These are phyloP conservation scores for Meganola albula DNA, from an alignment of 2,888 invertebrate species.

Conservation along the genomic window DNA sequence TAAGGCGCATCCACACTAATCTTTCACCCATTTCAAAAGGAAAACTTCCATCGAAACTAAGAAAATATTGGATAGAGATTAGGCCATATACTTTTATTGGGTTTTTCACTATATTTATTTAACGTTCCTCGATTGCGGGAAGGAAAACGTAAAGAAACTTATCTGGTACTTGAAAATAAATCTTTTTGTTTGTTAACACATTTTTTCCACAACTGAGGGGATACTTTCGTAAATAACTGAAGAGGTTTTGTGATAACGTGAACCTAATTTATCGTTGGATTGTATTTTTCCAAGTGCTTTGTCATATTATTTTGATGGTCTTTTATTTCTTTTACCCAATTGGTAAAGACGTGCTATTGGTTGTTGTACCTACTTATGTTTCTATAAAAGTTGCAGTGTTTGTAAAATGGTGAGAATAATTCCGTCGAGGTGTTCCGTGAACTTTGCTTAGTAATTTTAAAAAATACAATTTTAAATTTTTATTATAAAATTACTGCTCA, in stretches of 20 bases:
- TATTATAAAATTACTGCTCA: no score
- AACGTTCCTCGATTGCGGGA: constrained; percentile 53
- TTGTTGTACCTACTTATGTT: no score
- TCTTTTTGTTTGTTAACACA: constrained; percentile 76
- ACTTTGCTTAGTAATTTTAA: no score
- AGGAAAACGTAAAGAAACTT: constrained; percentile 52
- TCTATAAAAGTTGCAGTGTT: no score
- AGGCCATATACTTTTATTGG: constrained; percentile 75
- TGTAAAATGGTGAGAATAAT: no score
- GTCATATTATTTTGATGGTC: constrained; percentile 29
- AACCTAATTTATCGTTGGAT: constrained; percentile 54
- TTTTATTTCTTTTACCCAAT: no score
- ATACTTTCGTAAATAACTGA: constrained; percentile 44
- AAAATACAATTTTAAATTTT: no score
- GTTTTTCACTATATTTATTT: constrained; percentile 73
- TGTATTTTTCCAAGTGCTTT: constrained; percentile 37
- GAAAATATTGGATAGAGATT: constrained; percentile 77
- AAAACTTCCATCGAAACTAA: constrained; percentile 68
- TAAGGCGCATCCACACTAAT: constrained; percentile 33
- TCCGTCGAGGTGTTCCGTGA: no score
- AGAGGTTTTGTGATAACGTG: constrained; percentile 50
- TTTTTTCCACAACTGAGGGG: constrained; percentile 36
- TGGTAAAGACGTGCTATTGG: no score
- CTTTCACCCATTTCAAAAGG: constrained; percentile 39
- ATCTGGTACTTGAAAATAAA: constrained; percentile 66